phyloP scores from a whole-genome alignment of 2,797 vertebrate genomes.

The Anguilla pacifica region DNA sequence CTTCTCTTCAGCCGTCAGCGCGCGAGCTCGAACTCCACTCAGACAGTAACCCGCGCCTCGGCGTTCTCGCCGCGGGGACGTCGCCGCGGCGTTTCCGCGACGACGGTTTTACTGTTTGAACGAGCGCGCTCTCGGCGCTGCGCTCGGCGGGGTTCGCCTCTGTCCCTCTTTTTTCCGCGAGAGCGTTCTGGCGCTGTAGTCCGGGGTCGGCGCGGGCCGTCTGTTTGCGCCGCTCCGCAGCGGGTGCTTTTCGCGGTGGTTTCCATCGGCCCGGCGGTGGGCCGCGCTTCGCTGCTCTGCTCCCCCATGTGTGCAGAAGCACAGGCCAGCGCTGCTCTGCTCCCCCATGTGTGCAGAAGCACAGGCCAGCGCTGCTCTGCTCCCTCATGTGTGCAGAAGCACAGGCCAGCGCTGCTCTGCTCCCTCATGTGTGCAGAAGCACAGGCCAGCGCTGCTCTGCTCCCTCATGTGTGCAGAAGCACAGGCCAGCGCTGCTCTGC shows the following conservation, averaged over 20 bases:
- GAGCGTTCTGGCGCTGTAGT: neutral
- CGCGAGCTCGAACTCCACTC: neutral
- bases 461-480: too few species aligned
- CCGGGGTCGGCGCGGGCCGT: neutral
- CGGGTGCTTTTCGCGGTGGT: neutral
- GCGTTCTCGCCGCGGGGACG: neutral
- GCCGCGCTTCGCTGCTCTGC: too few species aligned
- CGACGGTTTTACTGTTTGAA: neutral
- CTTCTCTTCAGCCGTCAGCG: neutral
- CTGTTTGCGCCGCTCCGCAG: neutral
- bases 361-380: too few species aligned
- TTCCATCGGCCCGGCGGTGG: too few species aligned
- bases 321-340: too few species aligned
- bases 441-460: too few species aligned
- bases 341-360: too few species aligned
- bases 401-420: too few species aligned
- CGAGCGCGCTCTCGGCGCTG: neutral
- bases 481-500: too few species aligned
- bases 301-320: too few species aligned
- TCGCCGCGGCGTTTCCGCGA: neutral
- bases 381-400: too few species aligned
- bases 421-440: too few species aligned
- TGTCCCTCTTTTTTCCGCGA: neutral
- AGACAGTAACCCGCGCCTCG: neutral
- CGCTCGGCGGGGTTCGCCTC: neutral